Evolutionary conservation across 2,113 vertebrate species (phyloP), one percentile per base, ranked within the genome.

Genomic region (Girardinichthys multiradiatus): DNA sequence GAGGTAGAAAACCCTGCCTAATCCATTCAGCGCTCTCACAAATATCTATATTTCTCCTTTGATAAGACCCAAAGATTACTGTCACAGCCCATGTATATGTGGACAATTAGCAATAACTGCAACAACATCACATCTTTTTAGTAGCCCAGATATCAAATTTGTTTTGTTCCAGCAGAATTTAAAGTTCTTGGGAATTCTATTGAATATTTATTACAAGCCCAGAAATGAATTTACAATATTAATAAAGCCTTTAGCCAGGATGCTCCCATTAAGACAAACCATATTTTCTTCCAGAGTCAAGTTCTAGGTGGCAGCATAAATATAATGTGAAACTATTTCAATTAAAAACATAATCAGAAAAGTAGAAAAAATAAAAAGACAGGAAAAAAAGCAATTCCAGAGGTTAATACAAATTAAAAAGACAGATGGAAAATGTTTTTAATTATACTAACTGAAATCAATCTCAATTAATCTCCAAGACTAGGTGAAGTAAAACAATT

Each of bases 1-100:
- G 91, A 92, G 91, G 89, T 89, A 88, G 86, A 89, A 79, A 90
- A 91, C 90, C 92, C 80, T 93, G 87, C 77, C 91, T 93, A 93
- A 93, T 93, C 91, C 88, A 79, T 66, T 92, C 89, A 90, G 83
- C 65, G 81, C 87, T 90, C 86, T 90, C 82, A 83, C 84, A 90
- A 87, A 90, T 92, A 90, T 91, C 88, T 90, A 82, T 88, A 90
- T 93, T 87, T 91, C 76, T 76, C 88, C 60, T 72, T 78, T 64
- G 74, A 74, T 81, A 68, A 73, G 82, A 84, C 77, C 67, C 73
- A 59, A 75, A 88, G 85, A 86, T 85, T 90, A 87, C 80, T 24
- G 69, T 83, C 62, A 59, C 76, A 80, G 75, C 68, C 69, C 72
- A 54, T 85, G 85, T 78, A 31, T 84, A 68, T 84, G 68, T 72